Base-by-base conservation (phyloP, 92 coral and sea anemone genomes). In the Porites rus region DNA sequence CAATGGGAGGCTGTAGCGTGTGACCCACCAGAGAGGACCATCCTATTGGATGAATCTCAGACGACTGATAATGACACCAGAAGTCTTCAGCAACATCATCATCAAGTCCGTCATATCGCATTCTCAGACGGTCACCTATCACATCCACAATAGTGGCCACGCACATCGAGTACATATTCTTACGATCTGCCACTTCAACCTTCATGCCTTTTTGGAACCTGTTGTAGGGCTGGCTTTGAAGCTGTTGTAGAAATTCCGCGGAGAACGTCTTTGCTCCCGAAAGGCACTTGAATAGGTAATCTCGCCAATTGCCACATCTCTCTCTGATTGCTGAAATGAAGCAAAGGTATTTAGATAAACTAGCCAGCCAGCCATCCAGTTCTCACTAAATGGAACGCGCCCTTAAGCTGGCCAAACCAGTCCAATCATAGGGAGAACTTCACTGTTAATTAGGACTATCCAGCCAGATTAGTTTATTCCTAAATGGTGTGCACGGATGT, bases 221-320 rank as follows among this genome's bases (percentile, higher is more conserved):
- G 92, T 97, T 97, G 91, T 95, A 96, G 1, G 99, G 90, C 76
- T 95, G 98, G 82, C 94, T 94, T 82, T 97, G 99, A 9, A 97
- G 90, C 94, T 96, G 98, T 69, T 93, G 98, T 20, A 96, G 94
- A 86, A 96, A 96, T 77, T 96, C 99, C 0, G 95, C 99, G 63
- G 99, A 96, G 85, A 96, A 96, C 12, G 99, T 96, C 91, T 96
- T 96, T 72, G 99, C 99, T 71, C 99, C 99, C 17, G 99, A 96
- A 63, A 96, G 82, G 75, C 98, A 91, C 87, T 95, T 93, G 86
- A 96, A 96, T 22, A 96, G 79, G 83, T 96, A 96, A 69, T 93
- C 99, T 50, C 98, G 87, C 99, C 99, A 96, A 76, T 96, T 94
- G 9, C 93, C 91, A n/a, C 96, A 92, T 58, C 89, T 93, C 74